These are phyloP conservation scores for Heterohyrax brucei DNA, from an alignment of 2,797 vertebrate genomes.

Conservation along the genomic window DNA sequence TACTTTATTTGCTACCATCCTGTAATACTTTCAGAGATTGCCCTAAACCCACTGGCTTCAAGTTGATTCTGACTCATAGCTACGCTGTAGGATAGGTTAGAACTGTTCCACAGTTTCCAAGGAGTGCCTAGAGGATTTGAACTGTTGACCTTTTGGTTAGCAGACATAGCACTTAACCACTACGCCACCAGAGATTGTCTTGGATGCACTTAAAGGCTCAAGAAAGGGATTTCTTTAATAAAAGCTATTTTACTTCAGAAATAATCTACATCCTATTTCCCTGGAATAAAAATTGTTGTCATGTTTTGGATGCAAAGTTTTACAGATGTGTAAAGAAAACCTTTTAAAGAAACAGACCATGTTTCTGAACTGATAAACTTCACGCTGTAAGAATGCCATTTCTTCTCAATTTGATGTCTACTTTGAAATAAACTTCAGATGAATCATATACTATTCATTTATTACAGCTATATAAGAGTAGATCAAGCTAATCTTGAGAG, in stretches of 20 bases:
- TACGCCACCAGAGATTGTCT: neutral
- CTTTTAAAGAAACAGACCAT: neutral
- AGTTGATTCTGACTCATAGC: no score
- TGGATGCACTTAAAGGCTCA: neutral
- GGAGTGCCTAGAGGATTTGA: no score
- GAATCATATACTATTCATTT: neutral
- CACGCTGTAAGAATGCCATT: neutral
- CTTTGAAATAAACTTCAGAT: neutral
- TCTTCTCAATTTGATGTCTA: conserved; percentile 14
- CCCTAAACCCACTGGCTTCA: no score
- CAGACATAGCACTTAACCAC: no score
- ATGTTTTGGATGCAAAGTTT: neutral
- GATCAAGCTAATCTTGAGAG: conserved; percentile 20
- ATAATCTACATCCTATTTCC: neutral
- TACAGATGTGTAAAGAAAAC: conserved; percentile 32
- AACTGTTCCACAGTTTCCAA: no score
- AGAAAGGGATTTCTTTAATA: neutral
- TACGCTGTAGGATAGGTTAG: no score
- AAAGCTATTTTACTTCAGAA: conserved; percentile 12
- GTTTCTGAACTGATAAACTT: conserved; percentile 4
- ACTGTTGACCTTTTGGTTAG: no score
- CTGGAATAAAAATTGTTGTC: conserved; percentile 27
- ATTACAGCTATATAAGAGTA: neutral
- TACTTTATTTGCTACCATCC: neutral
- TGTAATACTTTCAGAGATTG: neutral